Evolutionary conservation across 2,113 vertebrate species (phyloP).

Genomic region (Climacteris rufus): DNA sequence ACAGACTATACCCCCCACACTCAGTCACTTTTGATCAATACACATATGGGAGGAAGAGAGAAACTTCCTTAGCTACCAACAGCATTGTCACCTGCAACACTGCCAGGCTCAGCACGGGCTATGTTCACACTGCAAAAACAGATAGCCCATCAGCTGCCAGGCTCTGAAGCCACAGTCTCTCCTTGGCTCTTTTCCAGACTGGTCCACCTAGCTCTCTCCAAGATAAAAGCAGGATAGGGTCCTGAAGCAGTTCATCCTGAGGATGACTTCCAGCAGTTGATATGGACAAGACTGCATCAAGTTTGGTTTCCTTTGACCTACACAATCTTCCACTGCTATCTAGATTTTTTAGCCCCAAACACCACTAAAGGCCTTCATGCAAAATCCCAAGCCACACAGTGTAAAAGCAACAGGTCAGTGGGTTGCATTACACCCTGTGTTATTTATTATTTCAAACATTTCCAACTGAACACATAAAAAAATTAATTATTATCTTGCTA

Average conservation of each 20-base stretch:
- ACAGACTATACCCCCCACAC: neutral
- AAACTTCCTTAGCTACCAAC: neutral
- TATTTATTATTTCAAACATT: neutral
- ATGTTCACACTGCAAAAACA: neutral
- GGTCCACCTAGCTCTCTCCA: neutral
- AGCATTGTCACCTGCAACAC: rapidly evolving
- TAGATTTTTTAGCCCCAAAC: neutral
- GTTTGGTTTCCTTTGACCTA: neutral
- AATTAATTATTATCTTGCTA: neutral
- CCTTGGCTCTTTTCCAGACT: neutral
- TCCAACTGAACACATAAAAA: neutral
- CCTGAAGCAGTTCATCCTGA: neutral
- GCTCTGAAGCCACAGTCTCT: neutral
- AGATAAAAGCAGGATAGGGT: neutral
- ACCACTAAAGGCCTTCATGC: neutral
- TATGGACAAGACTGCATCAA: neutral
- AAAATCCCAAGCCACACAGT: rapidly evolving
- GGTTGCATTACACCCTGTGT: neutral
- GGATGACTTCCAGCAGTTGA: neutral
- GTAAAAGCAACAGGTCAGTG: neutral
- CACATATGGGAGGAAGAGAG: neutral
- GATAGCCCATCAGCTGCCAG: neutral
- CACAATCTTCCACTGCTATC: neutral
- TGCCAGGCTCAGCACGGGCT: neutral
- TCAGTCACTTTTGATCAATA: neutral